Evolutionary conservation across 2,888 invertebrate species (phyloP).

Genomic region (Tryphoninae sp.): DNA sequence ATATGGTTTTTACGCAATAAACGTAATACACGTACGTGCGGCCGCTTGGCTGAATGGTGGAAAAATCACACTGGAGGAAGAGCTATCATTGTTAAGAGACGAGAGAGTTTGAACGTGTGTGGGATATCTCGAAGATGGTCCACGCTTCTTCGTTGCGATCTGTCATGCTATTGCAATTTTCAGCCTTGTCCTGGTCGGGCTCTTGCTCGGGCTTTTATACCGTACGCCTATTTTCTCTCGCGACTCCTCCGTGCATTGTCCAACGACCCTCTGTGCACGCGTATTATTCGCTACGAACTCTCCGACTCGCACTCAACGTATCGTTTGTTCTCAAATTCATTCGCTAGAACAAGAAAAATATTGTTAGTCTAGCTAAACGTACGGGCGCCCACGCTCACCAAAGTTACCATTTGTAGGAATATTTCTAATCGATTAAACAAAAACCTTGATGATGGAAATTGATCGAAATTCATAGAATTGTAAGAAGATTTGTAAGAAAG

Average conservation of each 20-base stretch:
- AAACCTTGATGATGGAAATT: no score
- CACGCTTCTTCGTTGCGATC: conserved; percentile 49
- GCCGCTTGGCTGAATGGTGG: conserved; percentile 3
- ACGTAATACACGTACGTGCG: neutral
- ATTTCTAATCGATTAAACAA: no score
- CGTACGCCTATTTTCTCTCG: neutral
- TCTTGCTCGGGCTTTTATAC: conserved; percentile 8
- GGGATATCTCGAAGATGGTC: conserved; percentile 54
- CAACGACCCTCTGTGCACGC: neutral
- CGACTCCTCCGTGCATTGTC: neutral
- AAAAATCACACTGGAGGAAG: neutral
- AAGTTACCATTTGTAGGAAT: no score
- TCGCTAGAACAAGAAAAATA: no score
- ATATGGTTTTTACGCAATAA: conserved; percentile 34
- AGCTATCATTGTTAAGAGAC: neutral
- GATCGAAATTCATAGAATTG: no score
- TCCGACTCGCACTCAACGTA: neutral
- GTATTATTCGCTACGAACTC: neutral
- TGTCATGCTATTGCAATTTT: conserved; percentile 56
- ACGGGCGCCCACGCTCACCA: no score
- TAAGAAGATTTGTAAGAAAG: no score
- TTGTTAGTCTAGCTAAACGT: no score
- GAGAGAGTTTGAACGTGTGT: conserved; percentile 27
- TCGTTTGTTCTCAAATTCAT: neutral
- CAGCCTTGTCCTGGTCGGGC: conserved; percentile 48